These are phyloP conservation scores for Chrysemys picta DNA, from an alignment of 2,113 vertebrate species.

Conservation along the genomic window DNA sequence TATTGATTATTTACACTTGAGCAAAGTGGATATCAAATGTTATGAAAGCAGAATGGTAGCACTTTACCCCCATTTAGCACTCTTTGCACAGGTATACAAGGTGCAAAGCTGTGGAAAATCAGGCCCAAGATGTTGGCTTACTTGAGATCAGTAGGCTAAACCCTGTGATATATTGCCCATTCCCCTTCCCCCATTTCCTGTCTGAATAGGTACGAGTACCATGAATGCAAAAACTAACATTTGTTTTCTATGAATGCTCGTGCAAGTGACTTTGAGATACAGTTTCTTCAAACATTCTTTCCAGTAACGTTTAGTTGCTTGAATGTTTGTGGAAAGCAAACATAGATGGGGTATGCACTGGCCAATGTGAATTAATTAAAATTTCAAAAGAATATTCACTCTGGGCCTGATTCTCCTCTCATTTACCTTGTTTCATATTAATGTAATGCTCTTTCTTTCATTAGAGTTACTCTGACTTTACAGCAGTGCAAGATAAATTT, in stretches of 20 bases:
- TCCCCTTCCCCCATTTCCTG: constrained; percentile 26
- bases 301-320: constrained; percentile 50
- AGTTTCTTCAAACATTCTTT: constrained; percentile 32
- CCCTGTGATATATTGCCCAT: background rate
- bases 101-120: constrained; percentile 26
- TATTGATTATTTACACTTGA: background rate
- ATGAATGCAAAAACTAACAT: constrained; percentile 52
- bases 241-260: constrained; percentile 62
- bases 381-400: constrained; percentile 49
- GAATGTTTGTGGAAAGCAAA: constrained; percentile 62
- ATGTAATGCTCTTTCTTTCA: background rate
- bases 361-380: constrained; percentile 41
- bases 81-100: constrained; percentile 38
- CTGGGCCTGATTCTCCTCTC: background rate
- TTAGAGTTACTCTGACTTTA: background rate
- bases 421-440: background rate
- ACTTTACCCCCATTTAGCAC: background rate
- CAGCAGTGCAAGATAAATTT: background rate
- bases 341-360: constrained; percentile 26
- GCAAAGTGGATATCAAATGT: constrained; percentile 34
- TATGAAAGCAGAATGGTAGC: constrained; percentile 30
- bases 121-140: background rate
- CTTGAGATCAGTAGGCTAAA: constrained; percentile 4
- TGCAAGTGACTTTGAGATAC: constrained; percentile 33
- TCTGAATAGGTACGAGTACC: constrained; percentile 45